phyloP scores from a whole-genome alignment of 2,113 vertebrate genomes.

The Neofelis nebulosa region DNA sequence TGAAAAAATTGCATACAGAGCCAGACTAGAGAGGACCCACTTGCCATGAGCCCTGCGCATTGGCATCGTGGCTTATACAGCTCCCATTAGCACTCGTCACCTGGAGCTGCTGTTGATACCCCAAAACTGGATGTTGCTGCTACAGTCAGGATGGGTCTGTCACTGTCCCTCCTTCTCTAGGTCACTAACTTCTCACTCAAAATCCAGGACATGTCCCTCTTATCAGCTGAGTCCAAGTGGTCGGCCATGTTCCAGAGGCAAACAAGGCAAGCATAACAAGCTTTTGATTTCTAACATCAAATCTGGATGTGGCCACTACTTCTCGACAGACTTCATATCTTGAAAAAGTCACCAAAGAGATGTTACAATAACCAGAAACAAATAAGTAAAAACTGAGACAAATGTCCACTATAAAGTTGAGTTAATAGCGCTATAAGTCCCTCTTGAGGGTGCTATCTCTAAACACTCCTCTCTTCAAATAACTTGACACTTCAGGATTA shows the following conservation, averaged over 20 bases:
- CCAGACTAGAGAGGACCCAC: neutral
- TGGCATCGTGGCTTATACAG: neutral
- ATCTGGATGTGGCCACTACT: neutral
- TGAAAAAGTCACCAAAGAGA: neutral
- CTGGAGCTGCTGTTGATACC: fast-evolving
- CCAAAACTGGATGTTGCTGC: neutral
- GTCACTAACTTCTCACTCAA: neutral
- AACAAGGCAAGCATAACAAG: neutral
- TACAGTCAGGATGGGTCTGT: fast-evolving
- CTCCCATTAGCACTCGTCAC: too few species aligned
- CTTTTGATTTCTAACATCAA: neutral
- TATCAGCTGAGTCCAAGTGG: neutral
- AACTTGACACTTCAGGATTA: neutral
- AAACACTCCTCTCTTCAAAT: neutral
- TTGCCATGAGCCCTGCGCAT: neutral
- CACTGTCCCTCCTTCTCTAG: neutral
- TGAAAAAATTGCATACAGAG: neutral
- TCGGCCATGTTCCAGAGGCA: neutral
- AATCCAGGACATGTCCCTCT: neutral
- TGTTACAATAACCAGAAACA: neutral
- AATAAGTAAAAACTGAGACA: neutral
- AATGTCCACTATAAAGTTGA: neutral
- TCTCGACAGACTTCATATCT: neutral
- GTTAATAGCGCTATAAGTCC: neutral
- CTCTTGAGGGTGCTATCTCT: neutral